A percentile compares a stretch with the other conserved stretches of the same genome.
Conservation (phyloP, 2,888 invertebrate genomes). For the Chesias legatella region DNA sequence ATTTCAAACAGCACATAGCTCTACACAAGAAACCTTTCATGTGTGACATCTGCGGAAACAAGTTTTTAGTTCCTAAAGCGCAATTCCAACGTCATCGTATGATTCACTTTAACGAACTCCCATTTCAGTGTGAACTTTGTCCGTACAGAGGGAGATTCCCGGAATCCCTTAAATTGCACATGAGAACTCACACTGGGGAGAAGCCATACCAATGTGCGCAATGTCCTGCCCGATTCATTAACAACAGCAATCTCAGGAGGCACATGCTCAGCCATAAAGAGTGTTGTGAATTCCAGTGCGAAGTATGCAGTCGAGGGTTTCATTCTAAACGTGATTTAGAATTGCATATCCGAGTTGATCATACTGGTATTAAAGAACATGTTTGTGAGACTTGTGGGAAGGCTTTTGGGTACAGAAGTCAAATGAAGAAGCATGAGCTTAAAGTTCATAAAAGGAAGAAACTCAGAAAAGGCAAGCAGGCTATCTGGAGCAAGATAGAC, state of each 20-base stretch:
- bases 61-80: constrained; percentile 45
- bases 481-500: constrained; percentile 59
- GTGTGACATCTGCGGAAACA: constrained; percentile 70
- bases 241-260: constrained; percentile 66
- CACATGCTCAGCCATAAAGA: constrained; percentile 56
- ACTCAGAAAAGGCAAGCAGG: constrained; percentile 55
- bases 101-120: constrained; percentile 60
- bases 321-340: constrained; percentile 57
- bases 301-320: constrained; percentile 58
- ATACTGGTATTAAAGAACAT: constrained; percentile 64
- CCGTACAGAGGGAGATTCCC: constrained; percentile 64
- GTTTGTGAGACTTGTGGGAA: constrained; percentile 62
- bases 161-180: constrained; percentile 66
- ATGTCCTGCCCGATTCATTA: constrained; percentile 61
- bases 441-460: constrained; percentile 69
- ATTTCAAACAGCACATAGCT: constrained; percentile 55
- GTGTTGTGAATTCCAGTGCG: constrained; percentile 58
- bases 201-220: constrained; percentile 63
- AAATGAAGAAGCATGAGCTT: constrained; percentile 70
- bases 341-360: constrained; percentile 62
- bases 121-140: constrained; percentile 60
- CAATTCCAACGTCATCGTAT: constrained; percentile 56
- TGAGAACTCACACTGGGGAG: constrained; percentile 68
- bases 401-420: constrained; percentile 66
- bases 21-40: constrained; percentile 50